Evolutionary conservation across 2,113 vertebrate species (phyloP).

Genomic region (Nannobrachium achirus): DNA sequence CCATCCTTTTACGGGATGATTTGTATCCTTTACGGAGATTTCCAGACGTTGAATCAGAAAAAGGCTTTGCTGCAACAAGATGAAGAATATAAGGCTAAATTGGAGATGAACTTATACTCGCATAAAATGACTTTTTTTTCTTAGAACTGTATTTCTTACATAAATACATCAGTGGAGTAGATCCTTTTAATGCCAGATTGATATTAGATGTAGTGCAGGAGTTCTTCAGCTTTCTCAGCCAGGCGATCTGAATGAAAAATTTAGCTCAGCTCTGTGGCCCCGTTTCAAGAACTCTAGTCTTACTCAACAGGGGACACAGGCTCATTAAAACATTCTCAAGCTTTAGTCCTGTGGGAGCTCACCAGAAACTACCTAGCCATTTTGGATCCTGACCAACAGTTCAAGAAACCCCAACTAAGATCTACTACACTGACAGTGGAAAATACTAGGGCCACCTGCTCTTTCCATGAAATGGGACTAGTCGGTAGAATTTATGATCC

Average conservation of each 20-base stretch:
- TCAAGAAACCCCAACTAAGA: neutral
- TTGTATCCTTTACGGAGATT: slow-evolving; percentile 6
- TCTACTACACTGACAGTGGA: neutral
- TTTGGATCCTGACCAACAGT: slow-evolving; percentile 5
- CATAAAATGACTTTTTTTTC: no score
- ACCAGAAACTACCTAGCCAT: neutral
- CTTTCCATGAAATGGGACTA: neutral
- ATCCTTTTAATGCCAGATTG: neutral
- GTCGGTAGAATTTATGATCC: neutral
- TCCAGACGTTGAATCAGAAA: neutral
- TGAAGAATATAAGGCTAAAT: neutral
- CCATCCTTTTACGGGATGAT: slow-evolving; percentile 15
- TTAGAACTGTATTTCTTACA: neutral
- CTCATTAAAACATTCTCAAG: neutral
- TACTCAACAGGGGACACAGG: neutral
- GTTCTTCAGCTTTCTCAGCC: neutral
- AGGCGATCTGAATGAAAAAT: neutral
- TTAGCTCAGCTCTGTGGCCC: neutral
- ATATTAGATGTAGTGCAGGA: neutral
- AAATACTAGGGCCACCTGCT: neutral
- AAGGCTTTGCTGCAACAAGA: neutral
- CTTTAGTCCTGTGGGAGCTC: neutral
- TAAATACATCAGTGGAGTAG: slow-evolving; percentile 1
- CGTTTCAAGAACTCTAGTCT: neutral
- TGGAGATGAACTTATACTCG: no score